These are phyloP conservation scores for Lasioglossum pauxillum DNA, from an alignment of 2,888 invertebrate genomes.

Conservation along the genomic window DNA sequence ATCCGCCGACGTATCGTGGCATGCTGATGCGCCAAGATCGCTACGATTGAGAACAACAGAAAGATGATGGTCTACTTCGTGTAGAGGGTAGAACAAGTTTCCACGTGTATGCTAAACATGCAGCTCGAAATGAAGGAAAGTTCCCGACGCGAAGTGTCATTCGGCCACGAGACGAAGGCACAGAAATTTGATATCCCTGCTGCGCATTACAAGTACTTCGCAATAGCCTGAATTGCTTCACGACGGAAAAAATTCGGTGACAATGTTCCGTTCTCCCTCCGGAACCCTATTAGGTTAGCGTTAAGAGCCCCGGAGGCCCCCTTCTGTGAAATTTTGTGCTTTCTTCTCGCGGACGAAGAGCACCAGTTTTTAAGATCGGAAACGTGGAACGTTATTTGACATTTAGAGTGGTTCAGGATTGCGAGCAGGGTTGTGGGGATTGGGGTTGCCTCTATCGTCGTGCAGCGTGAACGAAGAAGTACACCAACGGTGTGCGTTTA, in stretches of 20 bases:
- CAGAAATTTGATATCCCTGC: not conserved
- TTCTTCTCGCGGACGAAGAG: not conserved
- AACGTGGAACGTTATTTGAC: not conserved
- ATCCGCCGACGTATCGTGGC: slow-evolving; percentile 39
- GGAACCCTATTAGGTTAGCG: not conserved
- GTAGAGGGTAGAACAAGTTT: not conserved
- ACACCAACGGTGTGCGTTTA: slow-evolving; percentile 83
- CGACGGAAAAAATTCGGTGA: not conserved
- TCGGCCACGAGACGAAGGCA: not conserved
- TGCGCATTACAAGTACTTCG: too few relatives aligned
- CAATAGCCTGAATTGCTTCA: not conserved
- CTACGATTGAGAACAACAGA: not conserved
- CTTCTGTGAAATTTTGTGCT: not conserved
- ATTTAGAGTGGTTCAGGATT: not conserved
- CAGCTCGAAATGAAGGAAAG: not conserved
- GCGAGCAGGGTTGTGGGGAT: not conserved
- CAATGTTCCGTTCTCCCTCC: not conserved
- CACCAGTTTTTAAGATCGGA: not conserved
- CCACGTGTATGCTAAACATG: slow-evolving; percentile 6
- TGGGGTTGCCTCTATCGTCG: slow-evolving; percentile 40
- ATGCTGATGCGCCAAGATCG: slow-evolving; percentile 47
- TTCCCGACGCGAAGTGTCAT: not conserved
- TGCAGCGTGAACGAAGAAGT: slow-evolving; percentile 49
- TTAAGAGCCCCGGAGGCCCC: not conserved
- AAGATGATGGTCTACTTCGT: not conserved